Base-by-base conservation (phyloP, 37 sponge, comb jelly and placozoan species). In the Amphimedon queenslandica region DNA sequence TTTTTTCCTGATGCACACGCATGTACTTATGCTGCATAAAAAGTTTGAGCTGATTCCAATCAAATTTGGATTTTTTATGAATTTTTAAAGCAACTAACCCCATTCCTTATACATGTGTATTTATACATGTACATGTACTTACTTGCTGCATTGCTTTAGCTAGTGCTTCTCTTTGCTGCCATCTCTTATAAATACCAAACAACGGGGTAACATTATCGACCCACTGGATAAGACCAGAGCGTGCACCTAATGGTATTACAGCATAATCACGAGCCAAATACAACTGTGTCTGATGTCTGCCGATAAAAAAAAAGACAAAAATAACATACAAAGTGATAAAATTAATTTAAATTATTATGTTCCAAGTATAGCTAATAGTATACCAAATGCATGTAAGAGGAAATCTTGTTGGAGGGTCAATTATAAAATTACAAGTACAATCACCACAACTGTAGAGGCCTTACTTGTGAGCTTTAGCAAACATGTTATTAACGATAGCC, bases 161-260 rank as follows among this genome's bases (percentile, higher is more conserved):
- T 64, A 78, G 72, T 2, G 88, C 82, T 53, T 96, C 97, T 68
- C 97, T 76, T 79, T 96, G 97, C 53, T 96, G 97, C 95, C 99
- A 98, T 5, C 99, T 47, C 72, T 98, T 96, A 86, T 96, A 96
- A 70, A 96, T 86, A 20, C 93, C 89, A 85, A 94, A 98, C 38
- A 98, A 80, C 13, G 99, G 95, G 24, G 99, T 95, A 28, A 88
- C 93, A 40, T 67, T 56, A 65, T 94, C 90, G 39, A 98, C 93
- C 99, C 99, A 98, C 73, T 98, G 91, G 72, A 98, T 93, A 32
- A 98, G 89, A 24, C 99, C 99, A 24, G 99, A 98, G 39, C 92
- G 67, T 2, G 90, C 90, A 20, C 99, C 99, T 64, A 98, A 80
- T 11, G 99, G 99, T 27, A 91, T 94, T 47, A 98, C 99, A 74